phyloP scores from a whole-genome alignment of 2,797 vertebrate species.

The Chiloscyllium punctatum region DNA sequence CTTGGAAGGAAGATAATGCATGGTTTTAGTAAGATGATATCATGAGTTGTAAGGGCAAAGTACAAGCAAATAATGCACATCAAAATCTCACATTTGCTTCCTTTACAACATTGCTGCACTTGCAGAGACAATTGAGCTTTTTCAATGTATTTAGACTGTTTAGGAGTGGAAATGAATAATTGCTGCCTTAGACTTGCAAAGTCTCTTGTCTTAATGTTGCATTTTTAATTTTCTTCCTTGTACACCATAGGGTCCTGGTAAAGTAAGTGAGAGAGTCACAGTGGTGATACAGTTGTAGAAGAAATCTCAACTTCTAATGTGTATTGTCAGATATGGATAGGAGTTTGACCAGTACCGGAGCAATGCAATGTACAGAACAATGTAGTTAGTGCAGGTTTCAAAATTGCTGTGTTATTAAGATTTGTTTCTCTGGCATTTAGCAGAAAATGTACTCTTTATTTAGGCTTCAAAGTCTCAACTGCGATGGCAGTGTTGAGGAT shows the following conservation, averaged over 20 bases:
- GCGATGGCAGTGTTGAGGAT: no score
- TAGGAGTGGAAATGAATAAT: neutral
- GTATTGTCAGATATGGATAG: neutral
- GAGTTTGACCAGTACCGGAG: neutral
- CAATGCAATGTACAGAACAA: neutral
- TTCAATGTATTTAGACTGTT: neutral
- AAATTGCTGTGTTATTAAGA: neutral
- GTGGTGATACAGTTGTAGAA: neutral
- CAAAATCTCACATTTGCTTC: neutral
- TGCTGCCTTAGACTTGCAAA: neutral
- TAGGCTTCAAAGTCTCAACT: neutral
- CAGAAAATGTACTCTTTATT: neutral
- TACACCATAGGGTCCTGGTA: neutral
- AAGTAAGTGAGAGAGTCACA: neutral
- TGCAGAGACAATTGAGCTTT: neutral
- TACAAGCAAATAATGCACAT: neutral
- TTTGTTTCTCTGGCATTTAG: neutral
- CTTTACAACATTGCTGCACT: neutral
- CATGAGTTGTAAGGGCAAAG: neutral
- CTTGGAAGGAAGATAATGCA: neutral
- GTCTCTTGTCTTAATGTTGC: neutral
- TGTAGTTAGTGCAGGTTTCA: neutral
- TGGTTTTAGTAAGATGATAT: neutral
- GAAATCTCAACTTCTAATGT: no score
- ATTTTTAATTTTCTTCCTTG: neutral